A percentile compares a stretch with the other conserved stretches of the same genome.
Conservation (phyloP, 2,113 vertebrate genomes). For the Gadus chalcogrammus region DNA sequence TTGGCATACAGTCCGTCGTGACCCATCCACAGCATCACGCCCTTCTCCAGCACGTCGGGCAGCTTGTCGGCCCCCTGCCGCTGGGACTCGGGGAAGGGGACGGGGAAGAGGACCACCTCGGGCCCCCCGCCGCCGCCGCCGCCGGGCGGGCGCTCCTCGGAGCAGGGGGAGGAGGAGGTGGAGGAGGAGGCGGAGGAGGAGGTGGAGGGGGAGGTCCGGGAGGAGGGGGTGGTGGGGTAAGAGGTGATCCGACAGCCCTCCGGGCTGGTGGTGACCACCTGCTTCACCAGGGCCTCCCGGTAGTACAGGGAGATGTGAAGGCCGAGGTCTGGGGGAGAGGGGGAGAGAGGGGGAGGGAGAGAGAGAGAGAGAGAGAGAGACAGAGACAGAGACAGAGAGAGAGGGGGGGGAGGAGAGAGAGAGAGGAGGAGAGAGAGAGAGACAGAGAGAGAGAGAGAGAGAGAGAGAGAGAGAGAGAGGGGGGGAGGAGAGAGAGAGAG, state of each 20-base stretch:
- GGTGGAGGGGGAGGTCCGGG: conserved; percentile 26
- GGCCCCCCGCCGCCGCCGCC: conserved; percentile 68
- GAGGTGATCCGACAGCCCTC: conserved; percentile 93
- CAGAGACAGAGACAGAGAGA: too few species aligned
- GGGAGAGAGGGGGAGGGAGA: background rate
- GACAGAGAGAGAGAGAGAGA: background rate
- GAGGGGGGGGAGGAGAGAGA: too few species aligned
- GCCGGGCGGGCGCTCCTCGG: conserved; percentile 61
- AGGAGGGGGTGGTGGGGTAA: background rate
- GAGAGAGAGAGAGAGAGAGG: too few species aligned
- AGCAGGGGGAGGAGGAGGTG: conserved; percentile 70
- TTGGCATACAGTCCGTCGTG: conserved; percentile 90
- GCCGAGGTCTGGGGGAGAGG: conserved; percentile 78
- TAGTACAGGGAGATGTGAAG: conserved; percentile 93
- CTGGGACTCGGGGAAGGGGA: conserved; percentile 87
- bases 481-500: too few species aligned
- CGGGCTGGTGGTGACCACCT: conserved; percentile 84
- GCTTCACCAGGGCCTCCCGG: conserved; percentile 88
- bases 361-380: background rate
- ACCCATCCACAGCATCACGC: conserved; percentile 90
- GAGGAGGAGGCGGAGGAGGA: conserved; percentile 72
- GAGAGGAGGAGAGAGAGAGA: too few species aligned
- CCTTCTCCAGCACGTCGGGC: conserved; percentile 83
- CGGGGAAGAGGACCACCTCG: conserved; percentile 89
- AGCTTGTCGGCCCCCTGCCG: conserved; percentile 89